These are phyloP conservation scores for Cheirogaleus medius DNA, from an alignment of 2,113 vertebrate genomes.

Conservation along the genomic window DNA sequence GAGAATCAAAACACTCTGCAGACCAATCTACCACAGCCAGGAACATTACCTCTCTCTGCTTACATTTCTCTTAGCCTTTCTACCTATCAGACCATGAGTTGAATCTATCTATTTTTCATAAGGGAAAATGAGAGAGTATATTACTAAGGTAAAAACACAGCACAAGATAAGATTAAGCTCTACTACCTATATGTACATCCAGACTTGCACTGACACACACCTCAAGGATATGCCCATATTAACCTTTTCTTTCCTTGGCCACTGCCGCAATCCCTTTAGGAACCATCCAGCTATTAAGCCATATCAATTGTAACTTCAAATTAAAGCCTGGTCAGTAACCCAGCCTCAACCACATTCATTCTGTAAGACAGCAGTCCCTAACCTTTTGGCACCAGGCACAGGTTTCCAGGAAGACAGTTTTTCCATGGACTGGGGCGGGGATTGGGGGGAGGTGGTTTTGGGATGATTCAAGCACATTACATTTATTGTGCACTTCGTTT, in stretches of 20 bases:
- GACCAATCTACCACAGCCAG: background rate
- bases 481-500: too few species aligned
- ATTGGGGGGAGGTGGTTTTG: too few species aligned
- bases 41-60: background rate
- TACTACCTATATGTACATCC: background rate
- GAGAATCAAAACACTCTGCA: constrained; percentile 41
- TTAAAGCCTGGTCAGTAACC: background rate
- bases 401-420: too few species aligned
- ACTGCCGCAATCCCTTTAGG: background rate
- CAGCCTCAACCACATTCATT: background rate
- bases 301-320: background rate
- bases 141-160: constrained; percentile 29
- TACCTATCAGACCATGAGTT: background rate
- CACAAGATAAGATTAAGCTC: background rate
- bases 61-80: constrained; percentile 30
- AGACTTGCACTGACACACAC: background rate
- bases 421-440: too few species aligned
- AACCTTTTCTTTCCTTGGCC: background rate
- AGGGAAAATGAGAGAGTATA: constrained; percentile 1
- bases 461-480: too few species aligned
- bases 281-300: background rate
- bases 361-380: background rate
- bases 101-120: constrained; percentile 35
- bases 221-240: background rate
- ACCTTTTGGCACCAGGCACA: too few species aligned